Conservation (phyloP, 2,113 vertebrate genomes). For the Helogale parvula region DNA sequence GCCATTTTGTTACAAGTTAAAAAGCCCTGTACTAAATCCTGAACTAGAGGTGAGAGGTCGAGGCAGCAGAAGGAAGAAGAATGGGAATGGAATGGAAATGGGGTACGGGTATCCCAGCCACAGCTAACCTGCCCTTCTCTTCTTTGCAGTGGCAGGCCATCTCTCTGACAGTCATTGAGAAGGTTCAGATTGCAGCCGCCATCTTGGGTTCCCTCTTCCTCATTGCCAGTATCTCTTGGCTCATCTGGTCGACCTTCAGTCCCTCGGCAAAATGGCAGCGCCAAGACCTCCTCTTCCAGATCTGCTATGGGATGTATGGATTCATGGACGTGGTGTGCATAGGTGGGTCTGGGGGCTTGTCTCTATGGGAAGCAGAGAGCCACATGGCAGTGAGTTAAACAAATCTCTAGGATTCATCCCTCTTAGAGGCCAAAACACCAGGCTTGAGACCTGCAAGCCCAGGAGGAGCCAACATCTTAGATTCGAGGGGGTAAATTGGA, state of each 20-base stretch:
- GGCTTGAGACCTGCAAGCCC: neutral
- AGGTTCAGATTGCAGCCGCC: constrained; percentile 98
- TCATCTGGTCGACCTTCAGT: constrained; percentile 99
- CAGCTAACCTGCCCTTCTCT: constrained; percentile 6
- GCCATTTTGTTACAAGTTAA: neutral
- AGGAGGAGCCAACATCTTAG: neutral
- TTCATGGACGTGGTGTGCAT: constrained; percentile 99
- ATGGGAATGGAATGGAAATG: neutral
- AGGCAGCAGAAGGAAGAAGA: neutral
- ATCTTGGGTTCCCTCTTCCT: constrained; percentile 98
- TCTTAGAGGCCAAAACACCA: neutral
- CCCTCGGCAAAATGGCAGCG: constrained; percentile 99
- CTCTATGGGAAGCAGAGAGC: neutral
- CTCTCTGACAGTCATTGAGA: constrained; percentile 99
- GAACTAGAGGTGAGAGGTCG: neutral
- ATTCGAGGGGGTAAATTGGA: neutral
- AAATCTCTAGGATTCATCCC: too few species aligned
- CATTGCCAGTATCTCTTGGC: constrained; percentile 99
- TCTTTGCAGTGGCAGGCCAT: constrained; percentile 97
- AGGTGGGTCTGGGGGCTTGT: constrained; percentile 87
- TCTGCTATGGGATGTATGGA: constrained; percentile 99
- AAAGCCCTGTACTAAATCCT: neutral
- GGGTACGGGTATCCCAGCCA: neutral
- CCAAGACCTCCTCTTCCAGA: constrained; percentile 99
- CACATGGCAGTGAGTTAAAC: too few species aligned